Base-by-base conservation (phyloP, 2,113 vertebrate genomes). In the Sinocyclocheilus grahami region DNA sequence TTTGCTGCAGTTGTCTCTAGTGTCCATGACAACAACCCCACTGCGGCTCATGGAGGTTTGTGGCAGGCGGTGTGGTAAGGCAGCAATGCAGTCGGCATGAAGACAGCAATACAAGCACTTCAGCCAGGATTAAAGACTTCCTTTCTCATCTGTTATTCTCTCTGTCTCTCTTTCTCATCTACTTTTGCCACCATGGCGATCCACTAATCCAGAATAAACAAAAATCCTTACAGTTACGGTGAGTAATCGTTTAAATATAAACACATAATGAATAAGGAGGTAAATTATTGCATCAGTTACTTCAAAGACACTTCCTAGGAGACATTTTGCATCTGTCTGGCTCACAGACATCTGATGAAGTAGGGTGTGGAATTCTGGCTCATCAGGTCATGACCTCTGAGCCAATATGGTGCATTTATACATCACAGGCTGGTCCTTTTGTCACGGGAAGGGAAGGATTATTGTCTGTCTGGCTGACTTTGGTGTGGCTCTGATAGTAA, bases 1-100 rank as follows among this genome's bases (percentile, higher is more conserved):
- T 93, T 91, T 93, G 83, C 27, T 85, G 60, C 83, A 90, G 88
- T 89, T 88, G 86, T 85, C 84, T 85, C 63, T 77, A 5, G 90
- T 92, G 87, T 37, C 91, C 91, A 71, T 91, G 91, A 89, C 89
- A 87, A 93, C 92, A 88, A 86, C 90, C 88, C 91, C 86, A 62
- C 20, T 42, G 88, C 71, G 77, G 89, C 88, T 90, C 87, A 84
- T 42, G 83, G 86, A 88, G 88, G 89, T 89, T 90, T 90, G 89
- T 86, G 83, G 76, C 84, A 83, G 78, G 88, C 84, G 85, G 83
- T 71, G 78, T 39, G 87, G 87, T 80, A 91, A 89, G 89, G 81
- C 75, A 89, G 83, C 90, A 89, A 89, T 91, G 88, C 88, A 88
- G 90, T 87, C 80, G 11, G 88, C 88, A 82, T 85, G 85, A 82